Conservation (phyloP, 2,797 vertebrate genomes). For the Lagorchestes hirsutus region DNA sequence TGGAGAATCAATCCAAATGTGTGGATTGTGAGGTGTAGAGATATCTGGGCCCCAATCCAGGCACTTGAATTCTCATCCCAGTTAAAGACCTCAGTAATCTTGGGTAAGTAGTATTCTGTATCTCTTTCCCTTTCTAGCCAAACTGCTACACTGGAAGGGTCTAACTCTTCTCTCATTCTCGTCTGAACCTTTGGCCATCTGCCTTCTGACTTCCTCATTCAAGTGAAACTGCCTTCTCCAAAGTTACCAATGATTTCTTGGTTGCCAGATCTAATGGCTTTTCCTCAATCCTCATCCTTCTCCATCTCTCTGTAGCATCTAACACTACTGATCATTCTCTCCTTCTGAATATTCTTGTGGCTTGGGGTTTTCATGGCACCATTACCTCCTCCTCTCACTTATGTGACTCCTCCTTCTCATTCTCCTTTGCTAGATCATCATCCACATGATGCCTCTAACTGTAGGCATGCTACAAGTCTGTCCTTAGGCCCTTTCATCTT, state of each 20-base stretch:
- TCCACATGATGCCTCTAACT: background rate
- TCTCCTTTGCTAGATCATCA: background rate
- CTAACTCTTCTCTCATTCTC: background rate
- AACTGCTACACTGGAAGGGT: background rate
- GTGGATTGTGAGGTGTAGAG: background rate
- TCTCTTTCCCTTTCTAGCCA: background rate
- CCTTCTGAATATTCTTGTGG: background rate
- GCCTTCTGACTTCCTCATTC: background rate
- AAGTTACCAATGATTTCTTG: background rate
- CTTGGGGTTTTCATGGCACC: background rate
- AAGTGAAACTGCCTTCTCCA: background rate
- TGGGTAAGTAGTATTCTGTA: background rate
- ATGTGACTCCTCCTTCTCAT: background rate
- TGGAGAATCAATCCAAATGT: background rate
- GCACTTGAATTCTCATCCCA: background rate
- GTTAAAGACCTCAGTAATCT: background rate
- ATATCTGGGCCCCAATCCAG: background rate
- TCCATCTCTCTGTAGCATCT: background rate
- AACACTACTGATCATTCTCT: background rate
- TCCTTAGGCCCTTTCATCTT: background rate
- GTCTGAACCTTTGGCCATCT: background rate
- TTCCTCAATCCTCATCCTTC: background rate
- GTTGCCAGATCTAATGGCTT: too few species aligned
- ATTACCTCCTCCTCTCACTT: background rate
- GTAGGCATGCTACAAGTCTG: background rate